A percentile compares a stretch with the other conserved stretches of the same genome.
Evolutionary conservation across 2,888 invertebrate species (phyloP).

Genomic region (Chrysolina haemoptera): DNA sequence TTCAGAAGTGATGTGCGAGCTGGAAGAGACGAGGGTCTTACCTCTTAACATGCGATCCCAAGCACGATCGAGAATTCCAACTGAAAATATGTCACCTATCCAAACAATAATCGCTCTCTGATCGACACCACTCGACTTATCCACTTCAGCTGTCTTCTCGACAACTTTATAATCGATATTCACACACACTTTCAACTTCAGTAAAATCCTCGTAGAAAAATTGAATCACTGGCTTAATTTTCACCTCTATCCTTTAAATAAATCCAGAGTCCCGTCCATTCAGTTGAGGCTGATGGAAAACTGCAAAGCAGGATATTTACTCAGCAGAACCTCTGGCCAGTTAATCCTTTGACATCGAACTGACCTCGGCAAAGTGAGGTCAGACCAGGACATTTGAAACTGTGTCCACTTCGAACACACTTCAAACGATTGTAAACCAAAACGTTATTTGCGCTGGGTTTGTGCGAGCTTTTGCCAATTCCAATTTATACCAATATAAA

Average conservation of each 20-base stretch:
- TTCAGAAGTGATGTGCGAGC: no score
- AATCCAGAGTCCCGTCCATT: background rate
- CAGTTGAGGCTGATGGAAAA: background rate
- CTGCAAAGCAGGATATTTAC: conserved; percentile 44
- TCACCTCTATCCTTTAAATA: background rate
- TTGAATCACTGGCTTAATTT: background rate
- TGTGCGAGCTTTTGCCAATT: conserved; percentile 42
- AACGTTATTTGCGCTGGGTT: conserved; percentile 54
- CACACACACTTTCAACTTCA: no score
- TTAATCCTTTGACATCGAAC: conserved; percentile 57
- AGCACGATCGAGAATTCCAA: no score
- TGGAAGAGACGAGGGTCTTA: no score
- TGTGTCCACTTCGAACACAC: conserved; percentile 55
- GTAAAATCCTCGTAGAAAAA: no score
- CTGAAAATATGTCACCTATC: no score
- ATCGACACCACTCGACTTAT: no score
- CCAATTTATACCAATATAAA: conserved; percentile 42
- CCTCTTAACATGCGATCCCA: no score
- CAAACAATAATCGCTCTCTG: no score
- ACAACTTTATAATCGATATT: no score
- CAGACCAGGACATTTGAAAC: conserved; percentile 51
- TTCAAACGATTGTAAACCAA: conserved; percentile 57
- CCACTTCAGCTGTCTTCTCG: no score
- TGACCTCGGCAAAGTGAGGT: conserved; percentile 52
- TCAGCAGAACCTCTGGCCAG: conserved; percentile 51